Evolutionary conservation across 2,113 vertebrate genomes (phyloP).

Genomic region (Ammodramus savannarum): DNA sequence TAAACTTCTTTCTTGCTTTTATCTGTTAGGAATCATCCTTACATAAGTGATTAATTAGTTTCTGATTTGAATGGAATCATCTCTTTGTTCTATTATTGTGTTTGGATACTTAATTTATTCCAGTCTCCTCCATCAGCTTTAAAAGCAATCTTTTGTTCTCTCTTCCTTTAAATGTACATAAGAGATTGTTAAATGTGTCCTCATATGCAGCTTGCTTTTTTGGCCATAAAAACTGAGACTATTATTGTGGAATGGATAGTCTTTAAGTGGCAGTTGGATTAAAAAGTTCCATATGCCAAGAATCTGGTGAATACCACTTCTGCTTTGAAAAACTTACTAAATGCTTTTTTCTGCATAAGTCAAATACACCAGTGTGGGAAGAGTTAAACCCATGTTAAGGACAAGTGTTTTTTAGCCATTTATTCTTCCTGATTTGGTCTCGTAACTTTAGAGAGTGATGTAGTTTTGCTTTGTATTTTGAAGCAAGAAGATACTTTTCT

Average conservation of each 20-base stretch:
- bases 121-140: neutral
- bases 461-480: neutral
- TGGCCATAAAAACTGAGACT: neutral
- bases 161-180: neutral
- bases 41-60: constrained; percentile 4
- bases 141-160: neutral
- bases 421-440: neutral
- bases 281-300: neutral
- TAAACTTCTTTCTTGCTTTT: neutral
- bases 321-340: neutral
- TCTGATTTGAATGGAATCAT: neutral
- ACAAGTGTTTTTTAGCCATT: neutral
- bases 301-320: neutral
- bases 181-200: neutral
- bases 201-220: neutral
- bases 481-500: neutral
- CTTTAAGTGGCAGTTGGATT: neutral
- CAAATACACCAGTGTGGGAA: neutral
- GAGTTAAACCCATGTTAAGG: neutral
- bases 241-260: neutral
- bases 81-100: neutral
- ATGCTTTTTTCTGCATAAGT: neutral
- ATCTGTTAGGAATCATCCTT: neutral
- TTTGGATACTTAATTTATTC: neutral
- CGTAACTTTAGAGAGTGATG: neutral